Evolutionary conservation across 2,797 vertebrate species (phyloP).

Genomic region (Typhlichthys subterraneus): DNA sequence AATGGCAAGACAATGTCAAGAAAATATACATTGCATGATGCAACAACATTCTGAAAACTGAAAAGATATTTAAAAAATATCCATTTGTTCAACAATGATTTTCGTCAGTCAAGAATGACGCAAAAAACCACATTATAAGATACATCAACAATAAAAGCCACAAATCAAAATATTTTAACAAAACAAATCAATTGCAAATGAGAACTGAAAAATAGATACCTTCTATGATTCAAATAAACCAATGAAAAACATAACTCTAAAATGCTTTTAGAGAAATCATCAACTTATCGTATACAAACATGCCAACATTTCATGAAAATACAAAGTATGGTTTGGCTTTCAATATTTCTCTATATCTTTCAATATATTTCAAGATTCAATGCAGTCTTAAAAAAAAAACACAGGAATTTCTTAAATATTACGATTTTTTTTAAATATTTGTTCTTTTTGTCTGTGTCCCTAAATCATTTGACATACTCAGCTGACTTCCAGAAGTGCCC

Average conservation of each 20-base stretch:
- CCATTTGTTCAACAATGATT: slow-evolving; percentile 67
- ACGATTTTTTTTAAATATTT: slow-evolving; percentile 34
- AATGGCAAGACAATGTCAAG: slow-evolving; percentile 61
- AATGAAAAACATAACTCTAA: slow-evolving; percentile 67
- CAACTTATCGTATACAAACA: slow-evolving; percentile 61
- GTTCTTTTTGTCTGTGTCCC: slow-evolving; percentile 54
- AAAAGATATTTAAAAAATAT: slow-evolving; percentile 34
- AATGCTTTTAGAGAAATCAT: slow-evolving; percentile 58
- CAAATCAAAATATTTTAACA: slow-evolving; percentile 59
- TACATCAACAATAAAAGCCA: slow-evolving; percentile 47
- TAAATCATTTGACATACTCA: slow-evolving; percentile 91
- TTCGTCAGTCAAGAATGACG: slow-evolving; percentile 58
- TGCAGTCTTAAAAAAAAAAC: slow-evolving; percentile 61
- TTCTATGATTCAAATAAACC: slow-evolving; percentile 64
- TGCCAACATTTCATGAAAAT: slow-evolving; percentile 64
- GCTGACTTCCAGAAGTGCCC: slow-evolving; percentile 99
- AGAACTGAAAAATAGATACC: slow-evolving; percentile 51
- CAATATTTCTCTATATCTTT: too few relatives aligned
- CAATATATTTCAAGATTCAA: too few relatives aligned
- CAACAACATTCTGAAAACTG: slow-evolving; percentile 60
- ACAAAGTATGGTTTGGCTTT: slow-evolving; percentile 65
- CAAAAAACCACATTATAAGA: slow-evolving; percentile 45
- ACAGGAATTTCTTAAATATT: slow-evolving; percentile 53
- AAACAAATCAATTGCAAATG: slow-evolving; percentile 61
- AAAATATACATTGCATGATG: slow-evolving; percentile 65